These are phyloP conservation scores for Andrena chrysosceles DNA, from an alignment of 2,888 invertebrate genomes.

Conservation along the genomic window DNA sequence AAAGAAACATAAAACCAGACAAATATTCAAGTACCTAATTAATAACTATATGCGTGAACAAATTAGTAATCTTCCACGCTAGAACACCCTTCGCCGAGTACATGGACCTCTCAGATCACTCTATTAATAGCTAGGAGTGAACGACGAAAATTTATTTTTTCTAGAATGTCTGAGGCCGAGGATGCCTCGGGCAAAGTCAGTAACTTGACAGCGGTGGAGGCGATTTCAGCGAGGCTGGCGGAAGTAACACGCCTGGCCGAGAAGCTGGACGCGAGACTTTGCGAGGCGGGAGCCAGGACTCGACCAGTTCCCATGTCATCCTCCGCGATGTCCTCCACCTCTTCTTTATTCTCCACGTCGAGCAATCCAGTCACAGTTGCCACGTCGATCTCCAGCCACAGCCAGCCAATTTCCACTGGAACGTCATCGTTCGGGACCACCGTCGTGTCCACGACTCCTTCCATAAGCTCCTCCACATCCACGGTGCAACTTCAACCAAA, in stretches of 20 bases:
- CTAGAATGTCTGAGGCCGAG: constrained; percentile 79
- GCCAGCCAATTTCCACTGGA: constrained; percentile 20
- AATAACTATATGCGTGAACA: not conserved
- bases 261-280: constrained; percentile 87
- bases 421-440: constrained; percentile 16
- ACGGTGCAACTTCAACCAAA: constrained; percentile 38
- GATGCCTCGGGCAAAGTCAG: constrained; percentile 71
- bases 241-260: constrained; percentile 90
- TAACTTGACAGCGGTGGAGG: constrained; percentile 88
- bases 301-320: constrained; percentile 70
- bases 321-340: constrained; percentile 65
- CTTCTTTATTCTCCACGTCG: constrained; percentile 61
- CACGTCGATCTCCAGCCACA: constrained; percentile 23
- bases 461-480: constrained; percentile 31
- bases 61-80: not conserved
- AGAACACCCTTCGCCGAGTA: constrained; percentile 4
- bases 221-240: constrained; percentile 88
- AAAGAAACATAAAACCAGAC: not conserved
- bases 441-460: not conserved
- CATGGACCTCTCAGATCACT: not conserved
- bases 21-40: not conserved
- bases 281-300: constrained; percentile 82
- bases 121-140: constrained; percentile 54
- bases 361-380: constrained; percentile 45
- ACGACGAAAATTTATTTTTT: constrained; percentile 61